Base-by-base conservation (phyloP, 2,113 vertebrate genomes). In the Anhinga rufa region DNA sequence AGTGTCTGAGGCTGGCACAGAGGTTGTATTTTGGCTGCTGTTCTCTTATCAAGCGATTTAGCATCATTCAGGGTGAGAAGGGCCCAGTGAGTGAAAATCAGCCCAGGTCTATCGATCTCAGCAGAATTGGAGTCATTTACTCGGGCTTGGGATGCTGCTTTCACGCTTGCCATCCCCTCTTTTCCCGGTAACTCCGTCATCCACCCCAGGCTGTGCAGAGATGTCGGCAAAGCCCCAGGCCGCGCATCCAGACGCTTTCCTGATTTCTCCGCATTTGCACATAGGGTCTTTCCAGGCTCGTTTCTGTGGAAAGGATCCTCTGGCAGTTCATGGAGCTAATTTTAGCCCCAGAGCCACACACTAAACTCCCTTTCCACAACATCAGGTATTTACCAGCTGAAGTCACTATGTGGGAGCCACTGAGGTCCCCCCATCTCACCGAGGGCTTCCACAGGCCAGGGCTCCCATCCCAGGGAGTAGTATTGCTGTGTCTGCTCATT, bases 231-330 rank as follows among this genome's bases (percentile, higher is more conserved):
- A 85, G 75, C 42, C 38, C 38, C 44, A 31, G 61, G 61, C 65
- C 0, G 0, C 17, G 20, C 58, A 61, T 36, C 24, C 60, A 40
- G 87, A 10, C 0, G 1, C 42, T 60, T 71, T 46, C 46, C 57
- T n/a, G 13, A 8, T 68, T 71, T 68, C 61, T 88, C 20, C 2
- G 0, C 9, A 0, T 34, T 68, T 64, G 1, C 15, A 36, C 40
- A 4, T 12, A 4, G 8, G 20, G 15, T 61, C 25, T 88, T 87
- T 48, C 78, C 65, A 14, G 87, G 26, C 9, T 52, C 14, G 10
- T 60, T 57, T 32, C 64, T 44, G 69, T 34, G 60, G 34, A 42
- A 51, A 81, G 87, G 54, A 24, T 92, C 68, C 78, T 75, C 85
- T n/a, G 66, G 80, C 55, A 65, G 24, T 8, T 58, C 42, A 17